Conservation (phyloP, 2,113 vertebrate species). For the Odobenus rosmarus region DNA sequence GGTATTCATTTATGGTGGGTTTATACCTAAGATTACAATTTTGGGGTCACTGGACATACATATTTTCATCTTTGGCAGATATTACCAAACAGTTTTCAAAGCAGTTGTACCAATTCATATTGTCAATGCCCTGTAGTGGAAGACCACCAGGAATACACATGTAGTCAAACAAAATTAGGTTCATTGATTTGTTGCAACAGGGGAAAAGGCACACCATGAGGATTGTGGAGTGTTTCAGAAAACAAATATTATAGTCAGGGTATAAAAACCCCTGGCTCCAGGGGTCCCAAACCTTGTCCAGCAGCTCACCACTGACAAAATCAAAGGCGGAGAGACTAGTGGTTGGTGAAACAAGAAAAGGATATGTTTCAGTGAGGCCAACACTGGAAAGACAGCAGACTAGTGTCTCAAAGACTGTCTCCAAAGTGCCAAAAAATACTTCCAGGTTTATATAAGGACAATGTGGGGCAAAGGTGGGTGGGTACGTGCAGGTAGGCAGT, state of each 20-base stretch:
- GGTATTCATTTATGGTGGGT: background rate
- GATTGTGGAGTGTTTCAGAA: background rate
- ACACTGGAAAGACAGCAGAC: background rate
- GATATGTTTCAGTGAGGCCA: background rate
- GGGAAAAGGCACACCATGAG: background rate
- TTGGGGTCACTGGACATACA: background rate
- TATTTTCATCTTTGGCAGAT: constrained; percentile 41
- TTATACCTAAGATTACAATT: background rate
- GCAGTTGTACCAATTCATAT: background rate
- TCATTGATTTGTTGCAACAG: background rate
- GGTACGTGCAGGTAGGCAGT: background rate
- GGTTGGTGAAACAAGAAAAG: background rate
- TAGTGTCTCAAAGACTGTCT: background rate
- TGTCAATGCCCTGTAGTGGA: background rate
- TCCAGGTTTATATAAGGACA: background rate
- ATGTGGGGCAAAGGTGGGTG: background rate
- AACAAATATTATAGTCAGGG: background rate
- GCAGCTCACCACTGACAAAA: background rate
- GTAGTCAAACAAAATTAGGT: background rate
- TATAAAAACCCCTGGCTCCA: background rate
- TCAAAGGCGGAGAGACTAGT: background rate
- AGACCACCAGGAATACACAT: background rate
- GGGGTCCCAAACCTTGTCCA: background rate
- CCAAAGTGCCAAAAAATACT: background rate
- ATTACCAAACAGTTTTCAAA: background rate